phyloP scores from a whole-genome alignment of 2,888 invertebrate species.

The Nowickia ferox region DNA sequence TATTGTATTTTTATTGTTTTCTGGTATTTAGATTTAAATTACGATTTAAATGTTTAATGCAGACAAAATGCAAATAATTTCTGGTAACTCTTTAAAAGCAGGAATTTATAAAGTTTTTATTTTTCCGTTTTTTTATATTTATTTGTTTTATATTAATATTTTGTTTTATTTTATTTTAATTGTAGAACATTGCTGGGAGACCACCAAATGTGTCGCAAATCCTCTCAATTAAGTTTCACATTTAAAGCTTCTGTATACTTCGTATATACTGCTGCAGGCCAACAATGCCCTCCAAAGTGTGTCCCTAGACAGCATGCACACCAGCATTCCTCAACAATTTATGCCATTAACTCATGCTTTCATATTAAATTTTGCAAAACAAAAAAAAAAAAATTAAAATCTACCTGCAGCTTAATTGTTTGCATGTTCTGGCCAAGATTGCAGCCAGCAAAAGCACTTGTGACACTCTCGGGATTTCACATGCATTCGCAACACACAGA shows the following conservation, averaged over 20 bases:
- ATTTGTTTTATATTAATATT: neutral
- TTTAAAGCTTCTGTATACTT: conserved; percentile 38
- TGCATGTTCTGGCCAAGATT: conserved; percentile 66
- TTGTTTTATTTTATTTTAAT: neutral
- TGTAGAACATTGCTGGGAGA: neutral
- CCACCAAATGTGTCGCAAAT: conserved; percentile 51
- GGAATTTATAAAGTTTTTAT: neutral
- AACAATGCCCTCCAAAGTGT: neutral
- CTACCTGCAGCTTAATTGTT: conserved; percentile 44
- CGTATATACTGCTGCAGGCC: conserved; percentile 34
- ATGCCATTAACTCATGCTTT: conserved; percentile 38
- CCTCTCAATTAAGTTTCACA: conserved; percentile 31
- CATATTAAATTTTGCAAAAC: conserved; percentile 16
- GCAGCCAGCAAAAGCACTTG: conserved; percentile 30
- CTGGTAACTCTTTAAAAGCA: neutral
- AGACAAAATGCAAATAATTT: neutral
- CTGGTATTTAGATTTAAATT: conserved; percentile 2
- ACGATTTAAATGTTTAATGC: conserved; percentile 11
- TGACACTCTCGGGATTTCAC: conserved; percentile 20
- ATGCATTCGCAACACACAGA: neutral
- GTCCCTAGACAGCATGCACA: neutral
- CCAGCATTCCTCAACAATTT: conserved; percentile 35
- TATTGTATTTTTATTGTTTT: conserved; percentile 4
- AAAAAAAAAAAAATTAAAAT: conserved; percentile 5
- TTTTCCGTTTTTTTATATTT: neutral